Evolutionary conservation across 2,113 vertebrate species (phyloP), one percentile per base, ranked within the genome.

Genomic region (Ceratotherium simum): DNA sequence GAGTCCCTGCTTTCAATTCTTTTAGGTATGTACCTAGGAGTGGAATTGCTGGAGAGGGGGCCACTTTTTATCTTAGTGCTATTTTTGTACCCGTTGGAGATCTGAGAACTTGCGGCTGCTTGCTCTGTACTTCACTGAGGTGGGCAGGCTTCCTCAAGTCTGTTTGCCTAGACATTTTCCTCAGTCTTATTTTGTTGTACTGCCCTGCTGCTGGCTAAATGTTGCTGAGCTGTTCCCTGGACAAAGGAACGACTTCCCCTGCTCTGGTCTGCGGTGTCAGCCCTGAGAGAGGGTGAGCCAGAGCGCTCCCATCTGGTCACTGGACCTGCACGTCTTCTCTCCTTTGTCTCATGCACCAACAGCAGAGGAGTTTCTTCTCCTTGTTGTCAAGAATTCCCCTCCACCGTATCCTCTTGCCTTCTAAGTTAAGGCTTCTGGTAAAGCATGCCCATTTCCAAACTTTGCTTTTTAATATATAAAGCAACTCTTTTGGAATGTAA

Each of bases 401-500:
- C 1, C 5, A 8, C 17, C 18, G 1, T 58, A 42, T 58, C 51
- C 42, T 51, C 25, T 75, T 54, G 23, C n/a, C 23, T 80, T 94
- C 48, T 80, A 21, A 58, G 29, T 27, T 69, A 67, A 86, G 3
- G 18, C 21, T 60, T 78, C 69, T 4, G 67, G 21, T 87, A 91
- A 97, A 64, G 5, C 27, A 39, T 1, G 10, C 69, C n/a, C 56
- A 70, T 85, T 42, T 80, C 21, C 48, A 84, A 64, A 65, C 36
- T 81, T 92, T 80, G 21, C 46, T 75, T 92, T 90, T 93, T 87
- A 54, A 20, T 60, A 54, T 96, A 4, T 62, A 83, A 94, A 54
- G 3, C n/a, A 36, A 67, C 33, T 33, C 31, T 87, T 83, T 90
- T 54, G 16, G 31, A 46, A 6, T 75, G 73, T 65, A 64, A 33